phyloP scores from a whole-genome alignment of 1,140 invertebrate genomes.

The Chironomus striatipennis region DNA sequence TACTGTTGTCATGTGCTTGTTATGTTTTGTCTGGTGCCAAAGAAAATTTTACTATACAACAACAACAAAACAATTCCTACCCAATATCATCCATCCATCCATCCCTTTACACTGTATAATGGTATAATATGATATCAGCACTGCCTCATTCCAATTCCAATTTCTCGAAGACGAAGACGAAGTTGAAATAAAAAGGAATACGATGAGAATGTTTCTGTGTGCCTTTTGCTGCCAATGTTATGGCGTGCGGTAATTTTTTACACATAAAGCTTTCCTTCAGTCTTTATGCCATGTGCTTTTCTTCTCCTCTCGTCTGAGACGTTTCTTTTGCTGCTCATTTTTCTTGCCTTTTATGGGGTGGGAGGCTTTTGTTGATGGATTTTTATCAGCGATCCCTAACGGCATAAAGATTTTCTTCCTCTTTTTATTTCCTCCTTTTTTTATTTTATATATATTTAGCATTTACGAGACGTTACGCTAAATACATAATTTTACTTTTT shows the following conservation, averaged over 20 bases:
- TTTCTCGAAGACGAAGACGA: background rate
- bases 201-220: too few relatives aligned
- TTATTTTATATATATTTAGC: background rate
- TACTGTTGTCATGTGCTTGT: background rate
- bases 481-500: too few relatives aligned
- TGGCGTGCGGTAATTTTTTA: constrained; percentile 1
- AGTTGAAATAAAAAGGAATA: background rate
- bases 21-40: background rate
- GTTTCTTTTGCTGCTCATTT: background rate
- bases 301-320: background rate
- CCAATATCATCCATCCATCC: too few relatives aligned
- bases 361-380: constrained; percentile 11
- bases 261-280: background rate
- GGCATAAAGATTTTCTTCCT: background rate
- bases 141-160: background rate
- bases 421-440: background rate
- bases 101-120: background rate
- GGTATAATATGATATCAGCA: background rate
- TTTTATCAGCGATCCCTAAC: constrained; percentile 10
- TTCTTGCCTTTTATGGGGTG: background rate
- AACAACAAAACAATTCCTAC: too few relatives aligned
- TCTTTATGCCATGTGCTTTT: background rate
- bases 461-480: background rate
- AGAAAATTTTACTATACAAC: too few relatives aligned
- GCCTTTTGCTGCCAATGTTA: background rate